Base-by-base conservation (phyloP, 2,888 invertebrate genomes). In the Mechanitis mazaeus region DNA sequence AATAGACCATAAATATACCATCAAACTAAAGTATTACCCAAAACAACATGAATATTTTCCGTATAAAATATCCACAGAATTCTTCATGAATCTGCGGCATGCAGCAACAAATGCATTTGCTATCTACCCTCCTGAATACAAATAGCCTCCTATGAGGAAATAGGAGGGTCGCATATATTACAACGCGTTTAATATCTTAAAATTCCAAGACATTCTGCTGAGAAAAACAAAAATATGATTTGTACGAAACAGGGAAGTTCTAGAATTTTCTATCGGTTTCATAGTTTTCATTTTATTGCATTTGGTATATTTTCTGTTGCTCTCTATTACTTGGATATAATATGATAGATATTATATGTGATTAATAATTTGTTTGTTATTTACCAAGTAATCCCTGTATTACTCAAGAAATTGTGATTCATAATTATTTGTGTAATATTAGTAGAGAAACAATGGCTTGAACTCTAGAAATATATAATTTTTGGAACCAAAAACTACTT, bases 131-230 rank as follows among this genome's bases (percentile, higher is more conserved):
- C 64, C 72, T 71, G 77, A 78, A 78, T 78, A 77, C 75, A 75
- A 78, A 78, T 78, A 68, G 74, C 73, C 72, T 69, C 71, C 73
- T 72, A 72, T 69, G 68, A 69, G 66, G 69, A 71, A 70, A 72
- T 72, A 70, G 71, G 66, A 70, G 72, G 72, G 71, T 66, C 72
- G 72, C 71, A 72, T 72, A 74, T 71, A 72, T 74, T 74, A 73
- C 69, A 67, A 72, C 69, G 71, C 74, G 74, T 78, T 75, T 76
- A 76, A 76, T 79, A 79, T 76, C 76, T 72, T 66, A 75, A 69
- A 75, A 76, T 72, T 73, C 67, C 70, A 60, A 69, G 65, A 67
- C 72, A 70, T 71, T 70, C 65, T 68, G 67, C 61, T 56, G 68
- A 64, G 55, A 65, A 66, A 67, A 72, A 72, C 70, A 73, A 71